These are phyloP conservation scores for Nemopilema nomurai DNA, from an alignment of 30 jellyfish, hydroid and myxozoan genomes.

Conservation along the genomic window DNA sequence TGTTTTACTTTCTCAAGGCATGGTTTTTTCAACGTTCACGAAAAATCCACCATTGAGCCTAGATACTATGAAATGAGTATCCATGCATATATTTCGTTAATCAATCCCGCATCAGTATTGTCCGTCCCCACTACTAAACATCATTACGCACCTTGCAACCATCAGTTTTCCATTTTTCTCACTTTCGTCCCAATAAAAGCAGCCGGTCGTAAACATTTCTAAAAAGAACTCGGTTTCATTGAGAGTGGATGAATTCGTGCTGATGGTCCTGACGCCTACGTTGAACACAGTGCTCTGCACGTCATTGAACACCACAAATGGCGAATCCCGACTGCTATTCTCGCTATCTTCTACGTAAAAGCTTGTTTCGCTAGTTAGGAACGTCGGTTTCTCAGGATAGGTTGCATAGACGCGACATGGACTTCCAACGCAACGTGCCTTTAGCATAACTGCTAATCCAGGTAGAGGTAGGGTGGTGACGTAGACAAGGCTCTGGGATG, in stretches of 20 bases:
- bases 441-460: conserved; percentile 12
- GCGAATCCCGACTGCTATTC: background rate
- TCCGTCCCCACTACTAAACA: too few relatives aligned
- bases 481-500: background rate
- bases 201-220: conserved; percentile 47
- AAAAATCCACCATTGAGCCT: too few relatives aligned
- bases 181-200: conserved; percentile 66
- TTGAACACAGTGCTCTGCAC: background rate
- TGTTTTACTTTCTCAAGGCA: too few relatives aligned
- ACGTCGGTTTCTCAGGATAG: conserved; percentile 2
- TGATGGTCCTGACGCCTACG: background rate
- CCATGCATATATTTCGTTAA: background rate
- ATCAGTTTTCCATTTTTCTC: conserved; percentile 43
- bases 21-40: too few relatives aligned
- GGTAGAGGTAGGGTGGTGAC: conserved; percentile 19
- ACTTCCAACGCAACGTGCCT: conserved; percentile 32
- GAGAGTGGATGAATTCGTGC: background rate
- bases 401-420: conserved; percentile 15
- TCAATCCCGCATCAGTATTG: too few relatives aligned
- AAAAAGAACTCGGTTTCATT: conserved; percentile 6
- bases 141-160: conserved; percentile 65
- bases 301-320: background rate
- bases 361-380: background rate
- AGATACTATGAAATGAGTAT: background rate
- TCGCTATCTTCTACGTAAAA: conserved; percentile 4